Evolutionary conservation across 2,888 invertebrate species (phyloP).

Genomic region (Creontiades dilutus): DNA sequence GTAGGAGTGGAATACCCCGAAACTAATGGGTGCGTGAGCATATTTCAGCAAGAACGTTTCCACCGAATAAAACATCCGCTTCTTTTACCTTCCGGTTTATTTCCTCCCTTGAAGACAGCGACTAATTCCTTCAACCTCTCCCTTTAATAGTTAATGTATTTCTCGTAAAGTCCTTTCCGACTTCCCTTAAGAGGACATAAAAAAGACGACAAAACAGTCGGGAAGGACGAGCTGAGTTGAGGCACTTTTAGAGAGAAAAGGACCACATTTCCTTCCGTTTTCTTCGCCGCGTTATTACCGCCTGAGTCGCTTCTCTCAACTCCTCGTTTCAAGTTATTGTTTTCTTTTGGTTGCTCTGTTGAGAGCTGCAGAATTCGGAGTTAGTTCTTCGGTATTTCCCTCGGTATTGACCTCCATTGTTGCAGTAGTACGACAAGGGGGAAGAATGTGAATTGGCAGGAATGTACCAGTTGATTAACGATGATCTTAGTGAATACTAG

Average conservation of each 20-base stretch:
- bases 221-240: neutral
- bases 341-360: neutral
- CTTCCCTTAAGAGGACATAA: neutral
- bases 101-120: neutral
- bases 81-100: no score
- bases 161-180: neutral
- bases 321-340: neutral
- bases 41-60: no score
- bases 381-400: no score
- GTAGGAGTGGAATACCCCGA: no score
- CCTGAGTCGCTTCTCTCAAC: neutral
- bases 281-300: neutral
- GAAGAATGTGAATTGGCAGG: no score
- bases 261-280: neutral
- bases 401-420: no score
- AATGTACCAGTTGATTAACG: no score
- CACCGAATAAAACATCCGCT: neutral
- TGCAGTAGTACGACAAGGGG: no score
- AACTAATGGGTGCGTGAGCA: no score
- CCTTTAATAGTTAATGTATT: neutral
- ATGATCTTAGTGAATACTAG: no score
- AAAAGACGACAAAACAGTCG: constrained; percentile 1
- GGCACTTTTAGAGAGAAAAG: neutral
- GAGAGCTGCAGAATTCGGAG: no score
- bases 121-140: neutral